Conservation (phyloP, 2,113 vertebrate species). For the Oreochromis aureus region DNA sequence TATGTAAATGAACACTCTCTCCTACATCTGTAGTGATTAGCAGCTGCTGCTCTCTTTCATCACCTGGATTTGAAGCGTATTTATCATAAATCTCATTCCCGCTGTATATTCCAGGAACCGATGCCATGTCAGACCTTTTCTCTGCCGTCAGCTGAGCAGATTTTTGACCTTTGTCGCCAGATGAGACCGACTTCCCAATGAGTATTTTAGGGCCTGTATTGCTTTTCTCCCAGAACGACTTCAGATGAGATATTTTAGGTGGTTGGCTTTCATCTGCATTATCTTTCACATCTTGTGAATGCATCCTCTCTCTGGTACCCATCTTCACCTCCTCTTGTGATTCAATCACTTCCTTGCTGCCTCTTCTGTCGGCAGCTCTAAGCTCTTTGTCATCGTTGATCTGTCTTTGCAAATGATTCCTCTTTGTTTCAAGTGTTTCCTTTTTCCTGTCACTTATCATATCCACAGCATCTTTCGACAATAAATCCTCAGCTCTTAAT, state of each 20-base stretch:
- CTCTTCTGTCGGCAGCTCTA: not conserved
- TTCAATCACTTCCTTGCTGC: not conserved
- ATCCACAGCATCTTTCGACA: not conserved
- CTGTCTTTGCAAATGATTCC: not conserved
- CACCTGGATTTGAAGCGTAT: not conserved
- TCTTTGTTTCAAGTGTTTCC: not conserved
- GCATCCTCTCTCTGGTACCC: not conserved
- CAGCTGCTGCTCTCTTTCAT: not conserved
- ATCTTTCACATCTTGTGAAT: not conserved
- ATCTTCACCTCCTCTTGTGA: not conserved
- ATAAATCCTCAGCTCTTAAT: constrained; percentile 1
- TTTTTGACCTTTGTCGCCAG: constrained; percentile 22
- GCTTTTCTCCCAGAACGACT: constrained; percentile 67
- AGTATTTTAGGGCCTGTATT: constrained; percentile 58
- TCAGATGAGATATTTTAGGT: constrained; percentile 52
- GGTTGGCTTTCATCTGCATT: constrained; percentile 23
- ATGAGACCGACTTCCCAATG: constrained; percentile 30
- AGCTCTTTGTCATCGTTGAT: not conserved
- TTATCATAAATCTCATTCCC: not conserved
- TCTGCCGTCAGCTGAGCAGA: not conserved
- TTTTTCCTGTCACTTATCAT: not conserved
- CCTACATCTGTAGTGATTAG: not conserved
- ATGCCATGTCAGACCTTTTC: not conserved
- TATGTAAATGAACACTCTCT: not conserved
- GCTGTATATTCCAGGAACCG: not conserved